Evolutionary conservation across 2,888 invertebrate genomes (phyloP).

Genomic region (Pyrochroa serraticornis): DNA sequence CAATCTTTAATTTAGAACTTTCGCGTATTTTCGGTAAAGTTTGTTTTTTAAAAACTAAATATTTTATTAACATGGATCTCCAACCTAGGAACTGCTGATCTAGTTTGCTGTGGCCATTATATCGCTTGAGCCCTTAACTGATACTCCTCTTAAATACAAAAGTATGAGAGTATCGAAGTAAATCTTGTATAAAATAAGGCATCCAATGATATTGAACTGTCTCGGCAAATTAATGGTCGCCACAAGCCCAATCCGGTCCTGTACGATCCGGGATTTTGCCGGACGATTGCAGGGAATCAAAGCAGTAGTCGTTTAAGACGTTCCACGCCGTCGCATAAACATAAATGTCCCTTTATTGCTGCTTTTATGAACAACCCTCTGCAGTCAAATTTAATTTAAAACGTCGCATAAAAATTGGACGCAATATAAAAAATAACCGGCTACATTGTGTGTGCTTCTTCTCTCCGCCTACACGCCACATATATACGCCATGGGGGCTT

Average conservation of each 20-base stretch:
- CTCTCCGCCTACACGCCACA: slow-evolving; percentile 9
- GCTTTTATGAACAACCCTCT: slow-evolving; percentile 52
- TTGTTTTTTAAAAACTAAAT: too few relatives aligned
- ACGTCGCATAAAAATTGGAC: slow-evolving; percentile 52
- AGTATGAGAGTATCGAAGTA: too few relatives aligned
- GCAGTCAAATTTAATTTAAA: slow-evolving; percentile 54
- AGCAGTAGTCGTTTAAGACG: slow-evolving; percentile 43
- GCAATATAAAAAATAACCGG: slow-evolving; percentile 39
- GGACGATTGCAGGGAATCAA: slow-evolving; percentile 37
- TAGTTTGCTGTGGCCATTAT: too few relatives aligned
- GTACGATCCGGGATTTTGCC: background rate
- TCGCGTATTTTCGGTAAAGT: too few relatives aligned
- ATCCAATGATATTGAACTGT: too few relatives aligned
- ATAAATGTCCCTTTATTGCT: slow-evolving; percentile 53
- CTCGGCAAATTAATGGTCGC: too few relatives aligned
- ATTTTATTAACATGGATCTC: too few relatives aligned
- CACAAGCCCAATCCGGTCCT: background rate
- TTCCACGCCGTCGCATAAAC: slow-evolving; percentile 49
- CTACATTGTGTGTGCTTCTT: slow-evolving; percentile 31
- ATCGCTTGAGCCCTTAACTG: too few relatives aligned
- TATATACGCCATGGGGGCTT: slow-evolving; percentile 3
- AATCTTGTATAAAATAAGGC: too few relatives aligned
- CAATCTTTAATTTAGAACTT: too few relatives aligned
- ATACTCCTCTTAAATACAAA: too few relatives aligned
- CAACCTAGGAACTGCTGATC: too few relatives aligned